Base-by-base conservation (phyloP, 1,140 invertebrate genomes). In the Calycopis cecrops region DNA sequence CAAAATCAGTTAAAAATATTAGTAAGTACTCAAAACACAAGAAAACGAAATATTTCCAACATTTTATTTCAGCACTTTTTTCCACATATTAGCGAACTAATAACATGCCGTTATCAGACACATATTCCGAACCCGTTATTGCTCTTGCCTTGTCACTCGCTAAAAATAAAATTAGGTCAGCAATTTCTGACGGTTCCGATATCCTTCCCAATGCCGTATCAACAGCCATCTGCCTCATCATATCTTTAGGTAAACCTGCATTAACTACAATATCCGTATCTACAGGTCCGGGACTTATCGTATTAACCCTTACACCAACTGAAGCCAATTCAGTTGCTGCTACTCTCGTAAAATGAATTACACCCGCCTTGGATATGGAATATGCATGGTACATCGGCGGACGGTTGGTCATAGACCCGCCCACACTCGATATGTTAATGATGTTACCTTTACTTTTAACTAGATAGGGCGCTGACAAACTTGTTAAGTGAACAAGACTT, bases 111-210 rank as follows among this genome's bases (percentile, higher is more conserved):
- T 69, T 73, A 35, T 76, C 73, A 37, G 52, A 42, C 0, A 67
- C 51, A 33, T 59, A 73, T 9, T 65, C 48, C 0, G 65, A 62
- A 1, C 71, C 72, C n/a, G 72, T 75, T 0, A 75, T 62, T 21
- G 60, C 62, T 6, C 40, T 59, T 7, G 73, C 68, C 17, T 71
- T 69, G 35, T 73, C 69, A 56, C 70, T 65, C 0, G 68, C 65
- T n/a, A 73, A 8, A 37, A 38, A 72, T 9, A 67, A 14, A 11
- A 70, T 64, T 10, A 76, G 37, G 49, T 69, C 59, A 16, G 47
- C 68, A 14, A 76, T 61, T 52, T 73, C 69, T 28, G 65, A 59
- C 0, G 73, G 47, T 11, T 4, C 37, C 4, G 37, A 38, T 6
- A 38, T 12, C 12, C 37, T 11, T 12, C 12, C 12, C 37, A 38